Base-by-base conservation (phyloP, 2,113 vertebrate species). In the Noturus placidus region DNA sequence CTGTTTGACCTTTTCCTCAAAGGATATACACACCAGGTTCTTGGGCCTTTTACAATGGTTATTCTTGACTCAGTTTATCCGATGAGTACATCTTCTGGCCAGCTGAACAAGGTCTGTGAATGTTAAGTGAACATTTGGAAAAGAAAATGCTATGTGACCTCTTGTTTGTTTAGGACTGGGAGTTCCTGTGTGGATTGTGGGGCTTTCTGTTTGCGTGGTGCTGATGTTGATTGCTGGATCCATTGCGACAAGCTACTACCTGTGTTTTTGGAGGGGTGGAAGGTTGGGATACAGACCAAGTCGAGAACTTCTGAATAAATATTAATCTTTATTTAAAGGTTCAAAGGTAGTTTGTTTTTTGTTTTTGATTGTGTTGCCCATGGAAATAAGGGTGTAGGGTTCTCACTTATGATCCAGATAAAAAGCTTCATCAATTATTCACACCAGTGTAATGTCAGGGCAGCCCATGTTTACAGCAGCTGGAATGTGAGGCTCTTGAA, bases 261-360 rank as follows among this genome's bases (percentile, higher is more conserved):
- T 95, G 83, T 95, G 92, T 61, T 77, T 94, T 76, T 95, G 95
- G 94, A 93, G 94, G 86, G 95, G 94, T 84, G 94, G 95, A 79
- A 87, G 95, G 52, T 86, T 94, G 67, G 84, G 93, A 56, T 95
- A 95, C 59, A 25, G 86, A 63, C 92, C 89, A 89, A 94, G 63
- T 91, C 88, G 83, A 82, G 88, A 52, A 54, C 42, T 61, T 69
- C 72, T 79, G 3, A 87, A 81, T 42, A 89, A 91, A 89, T 82
- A 83, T 87, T 77, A 92, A 93, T 4, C 25, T 59, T 65, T 46
- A 14, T 61, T 42, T 76, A 76, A 87, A 52, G 13, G 13, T n/a
- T 69, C 7, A 35, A 50, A 42, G 25, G 10, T 86, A 3, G 54
- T 65, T 11, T 89, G 20, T 35, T 72, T 78, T 14, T 78, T 20